Conservation (phyloP, 2,888 invertebrate genomes). For the Troides aeacus region DNA sequence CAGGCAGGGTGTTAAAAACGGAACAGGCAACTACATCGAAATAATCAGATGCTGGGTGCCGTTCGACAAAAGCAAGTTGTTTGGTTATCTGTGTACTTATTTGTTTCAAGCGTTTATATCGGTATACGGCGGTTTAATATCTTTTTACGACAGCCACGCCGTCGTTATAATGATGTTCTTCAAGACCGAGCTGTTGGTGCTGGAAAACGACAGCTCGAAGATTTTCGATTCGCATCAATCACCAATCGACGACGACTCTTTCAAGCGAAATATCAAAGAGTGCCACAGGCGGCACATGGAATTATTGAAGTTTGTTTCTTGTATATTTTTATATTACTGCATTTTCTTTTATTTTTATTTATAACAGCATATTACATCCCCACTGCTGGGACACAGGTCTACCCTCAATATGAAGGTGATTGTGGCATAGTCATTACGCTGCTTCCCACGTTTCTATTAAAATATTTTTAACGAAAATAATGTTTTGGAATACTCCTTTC, state of each 20-base stretch:
- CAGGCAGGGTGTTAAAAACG: conserved; percentile 47
- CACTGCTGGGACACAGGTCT: no score
- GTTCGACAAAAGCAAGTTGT: conserved; percentile 48
- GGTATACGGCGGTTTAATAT: conserved; percentile 61
- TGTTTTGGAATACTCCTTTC: no score
- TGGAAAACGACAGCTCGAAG: conserved; percentile 48
- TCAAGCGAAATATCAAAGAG: conserved; percentile 42
- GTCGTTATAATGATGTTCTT: conserved; percentile 64
- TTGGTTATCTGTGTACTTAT: conserved; percentile 51
- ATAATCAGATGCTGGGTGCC: conserved; percentile 63
- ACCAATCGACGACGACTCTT: conserved; percentile 33
- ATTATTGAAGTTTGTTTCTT: conserved; percentile 54
- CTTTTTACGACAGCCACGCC: conserved; percentile 52
- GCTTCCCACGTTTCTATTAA: no score
- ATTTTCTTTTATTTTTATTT: no score
- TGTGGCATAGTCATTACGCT: no score
- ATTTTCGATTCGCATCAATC: conserved; percentile 43
- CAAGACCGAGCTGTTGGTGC: conserved; percentile 50
- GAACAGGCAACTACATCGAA: conserved; percentile 49
- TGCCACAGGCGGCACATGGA: conserved; percentile 54
- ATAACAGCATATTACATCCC: no score
- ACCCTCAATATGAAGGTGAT: no score
- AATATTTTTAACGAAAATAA: no score
- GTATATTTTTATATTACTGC: no score
- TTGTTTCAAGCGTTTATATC: conserved; percentile 51